These are phyloP conservation scores for Anthoptus insignis DNA, from an alignment of 2,888 invertebrate genomes.

Conservation along the genomic window DNA sequence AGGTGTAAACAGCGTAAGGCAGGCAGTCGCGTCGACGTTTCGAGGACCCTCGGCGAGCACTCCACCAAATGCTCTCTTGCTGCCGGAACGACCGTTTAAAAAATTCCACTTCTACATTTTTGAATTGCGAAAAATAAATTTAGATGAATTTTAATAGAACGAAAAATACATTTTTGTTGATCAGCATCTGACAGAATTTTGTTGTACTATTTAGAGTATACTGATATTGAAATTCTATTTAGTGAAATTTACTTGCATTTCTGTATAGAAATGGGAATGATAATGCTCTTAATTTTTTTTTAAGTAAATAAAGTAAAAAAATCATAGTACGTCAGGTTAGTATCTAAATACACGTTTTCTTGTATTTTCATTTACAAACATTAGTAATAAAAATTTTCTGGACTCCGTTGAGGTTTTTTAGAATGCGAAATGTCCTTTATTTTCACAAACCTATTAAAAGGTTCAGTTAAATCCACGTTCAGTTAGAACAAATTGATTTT, in stretches of 20 bases:
- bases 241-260: background rate
- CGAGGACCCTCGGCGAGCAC: conserved; percentile 68
- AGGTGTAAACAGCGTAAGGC: conserved; percentile 73
- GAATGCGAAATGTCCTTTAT: conserved; percentile 3
- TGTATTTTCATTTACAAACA: too few relatives aligned
- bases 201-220: background rate
- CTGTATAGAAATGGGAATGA: background rate
- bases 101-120: conserved; percentile 63
- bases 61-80: conserved; percentile 77
- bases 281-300: background rate
- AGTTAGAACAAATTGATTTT: conserved; percentile 32
- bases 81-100: conserved; percentile 69
- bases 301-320: too few relatives aligned
- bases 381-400: background rate
- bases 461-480: conserved; percentile 25
- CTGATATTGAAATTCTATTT: background rate
- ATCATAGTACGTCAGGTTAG: too few relatives aligned
- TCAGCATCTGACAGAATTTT: background rate
- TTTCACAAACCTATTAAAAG: conserved; percentile 28
- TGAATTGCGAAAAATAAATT: conserved; percentile 23
- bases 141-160: background rate
- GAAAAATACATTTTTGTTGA: background rate
- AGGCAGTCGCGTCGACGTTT: conserved; percentile 63
- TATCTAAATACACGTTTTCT: too few relatives aligned
- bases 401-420: background rate